phyloP scores from a whole-genome alignment of 2,113 vertebrate genomes.

The Eptatretus burgeri region DNA sequence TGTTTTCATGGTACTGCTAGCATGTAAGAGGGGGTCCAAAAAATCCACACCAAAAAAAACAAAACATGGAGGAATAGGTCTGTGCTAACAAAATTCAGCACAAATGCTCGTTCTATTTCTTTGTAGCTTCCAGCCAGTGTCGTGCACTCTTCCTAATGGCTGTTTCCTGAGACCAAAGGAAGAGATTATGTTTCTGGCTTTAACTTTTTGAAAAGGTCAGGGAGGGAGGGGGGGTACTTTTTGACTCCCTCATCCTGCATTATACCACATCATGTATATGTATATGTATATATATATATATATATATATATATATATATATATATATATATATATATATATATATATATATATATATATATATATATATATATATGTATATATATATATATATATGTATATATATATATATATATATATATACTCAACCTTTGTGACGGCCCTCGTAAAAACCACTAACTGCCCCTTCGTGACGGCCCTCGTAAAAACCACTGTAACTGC shows the following conservation, averaged over 20 bases:
- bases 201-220: slow-evolving; percentile 57
- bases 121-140: slow-evolving; percentile 13
- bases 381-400: background rate
- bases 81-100: background rate
- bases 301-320: slow-evolving; percentile 78
- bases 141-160: slow-evolving; percentile 37
- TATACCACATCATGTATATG: slow-evolving; percentile 45
- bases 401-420: background rate
- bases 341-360: background rate
- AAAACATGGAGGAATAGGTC: background rate
- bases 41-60: background rate
- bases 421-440: background rate
- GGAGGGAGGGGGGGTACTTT: slow-evolving; percentile 35
- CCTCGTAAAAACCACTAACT: too few species aligned
- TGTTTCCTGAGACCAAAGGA: slow-evolving; percentile 26
- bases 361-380: background rate
- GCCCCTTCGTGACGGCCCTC: too few species aligned
- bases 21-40: background rate
- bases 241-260: slow-evolving; percentile 30
- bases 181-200: slow-evolving; percentile 23
- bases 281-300: slow-evolving; percentile 86
- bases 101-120: background rate
- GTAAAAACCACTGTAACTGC: too few species aligned
- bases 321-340: slow-evolving; percentile 25
- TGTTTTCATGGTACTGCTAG: background rate